Conservation (phyloP, 2,888 invertebrate genomes). For the Polymixis lichenea region DNA sequence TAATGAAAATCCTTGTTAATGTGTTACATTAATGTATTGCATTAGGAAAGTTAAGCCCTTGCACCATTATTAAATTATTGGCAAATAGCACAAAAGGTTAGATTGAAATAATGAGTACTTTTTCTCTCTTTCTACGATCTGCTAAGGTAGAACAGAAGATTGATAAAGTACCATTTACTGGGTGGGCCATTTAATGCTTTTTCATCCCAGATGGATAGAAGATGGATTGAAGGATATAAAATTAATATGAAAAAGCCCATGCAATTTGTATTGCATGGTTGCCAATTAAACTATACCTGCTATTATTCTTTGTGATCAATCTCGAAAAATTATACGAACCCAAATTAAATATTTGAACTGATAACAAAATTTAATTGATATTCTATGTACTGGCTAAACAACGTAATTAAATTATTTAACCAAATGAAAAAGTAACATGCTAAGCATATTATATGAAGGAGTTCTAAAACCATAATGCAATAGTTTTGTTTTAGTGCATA, state of each 20-base stretch:
- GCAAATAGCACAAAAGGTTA: slow-evolving; percentile 15
- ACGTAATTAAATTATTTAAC: slow-evolving; percentile 56
- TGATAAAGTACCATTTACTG: slow-evolving; percentile 3
- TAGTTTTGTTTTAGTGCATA: slow-evolving; percentile 74
- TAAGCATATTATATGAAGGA: slow-evolving; percentile 76
- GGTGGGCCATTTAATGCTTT: slow-evolving; percentile 5
- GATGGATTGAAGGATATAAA: background rate
- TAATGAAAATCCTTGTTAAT: slow-evolving; percentile 30
- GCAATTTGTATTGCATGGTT: slow-evolving; percentile 1
- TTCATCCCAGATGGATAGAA: slow-evolving; percentile 6
- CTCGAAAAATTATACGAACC: slow-evolving; percentile 5
- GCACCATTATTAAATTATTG: slow-evolving; percentile 20
- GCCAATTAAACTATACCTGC: slow-evolving; percentile 18
- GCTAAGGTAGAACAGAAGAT: background rate
- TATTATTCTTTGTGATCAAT: slow-evolving; percentile 6
- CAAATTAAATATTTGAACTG: background rate
- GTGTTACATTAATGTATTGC: slow-evolving; percentile 13
- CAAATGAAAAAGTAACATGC: slow-evolving; percentile 77
- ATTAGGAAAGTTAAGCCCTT: slow-evolving; percentile 40
- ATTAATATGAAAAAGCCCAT: background rate
- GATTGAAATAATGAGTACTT: background rate
- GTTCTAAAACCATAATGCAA: slow-evolving; percentile 73
- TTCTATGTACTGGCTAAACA: slow-evolving; percentile 29
- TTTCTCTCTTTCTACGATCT: background rate
- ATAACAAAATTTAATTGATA: slow-evolving; percentile 23